These are phyloP conservation scores for Echinarachnius parma DNA, from an alignment of 53 echinoderm and acorn worm genomes.

Conservation along the genomic window DNA sequence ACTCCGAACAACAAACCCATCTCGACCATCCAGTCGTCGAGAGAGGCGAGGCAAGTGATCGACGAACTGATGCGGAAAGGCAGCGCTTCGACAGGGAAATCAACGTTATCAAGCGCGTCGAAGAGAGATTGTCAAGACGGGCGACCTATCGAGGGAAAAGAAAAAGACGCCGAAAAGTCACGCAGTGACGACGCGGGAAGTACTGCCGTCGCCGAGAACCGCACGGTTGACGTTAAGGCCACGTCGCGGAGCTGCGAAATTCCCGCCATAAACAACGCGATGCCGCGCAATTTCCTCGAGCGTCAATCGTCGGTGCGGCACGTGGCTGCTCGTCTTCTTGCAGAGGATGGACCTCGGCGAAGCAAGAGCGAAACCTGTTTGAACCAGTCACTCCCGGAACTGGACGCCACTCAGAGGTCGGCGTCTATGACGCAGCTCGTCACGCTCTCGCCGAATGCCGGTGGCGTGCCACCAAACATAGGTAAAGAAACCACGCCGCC, in stretches of 20 bases:
- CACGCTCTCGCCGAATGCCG: background rate
- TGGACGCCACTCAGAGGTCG: constrained; percentile 6
- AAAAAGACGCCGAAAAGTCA: background rate
- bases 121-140: background rate
- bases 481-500: background rate
- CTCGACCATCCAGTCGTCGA: constrained; percentile 14
- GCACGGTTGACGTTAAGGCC: background rate
- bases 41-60: constrained; percentile 28
- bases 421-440: constrained; percentile 28
- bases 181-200: background rate
- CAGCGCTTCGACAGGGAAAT: constrained; percentile 8
- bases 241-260: background rate
- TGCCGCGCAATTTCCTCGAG: background rate
- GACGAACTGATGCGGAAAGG: constrained; percentile 18
- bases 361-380: constrained; percentile 26
- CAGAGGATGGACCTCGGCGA: constrained; percentile 1
- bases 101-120: background rate
- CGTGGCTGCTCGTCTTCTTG: background rate
- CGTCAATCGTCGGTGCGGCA: background rate
- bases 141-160: background rate
- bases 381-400: constrained; percentile 2
- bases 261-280: background rate
- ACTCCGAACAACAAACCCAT: constrained; percentile 10
- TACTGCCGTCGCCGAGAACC: background rate
- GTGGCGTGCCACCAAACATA: background rate